Evolutionary conservation across 2,888 invertebrate genomes (phyloP), one percentile per base, ranked within the genome.

Genomic region (Diloba caeruleocephala): DNA sequence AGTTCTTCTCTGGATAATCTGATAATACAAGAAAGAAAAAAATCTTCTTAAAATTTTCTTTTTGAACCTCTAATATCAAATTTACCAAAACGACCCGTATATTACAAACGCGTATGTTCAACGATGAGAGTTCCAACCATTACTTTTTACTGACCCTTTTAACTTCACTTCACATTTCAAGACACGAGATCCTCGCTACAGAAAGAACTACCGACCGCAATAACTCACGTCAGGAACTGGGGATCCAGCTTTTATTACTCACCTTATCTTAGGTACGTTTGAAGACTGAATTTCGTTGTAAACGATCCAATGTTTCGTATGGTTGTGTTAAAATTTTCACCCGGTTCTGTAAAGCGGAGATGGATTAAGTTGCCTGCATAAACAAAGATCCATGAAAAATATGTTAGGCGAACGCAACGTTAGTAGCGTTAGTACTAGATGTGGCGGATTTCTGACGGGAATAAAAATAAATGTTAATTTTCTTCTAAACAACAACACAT

Each of bases 101-200:
- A n/a, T 38, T 32, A 43, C 26, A 39, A 41, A 2, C 37, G 51
- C 45, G 15, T 62, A 62, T 43, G 62, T 37, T 62, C 39, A 26
- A 15, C 56, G 56, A 60, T 61, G 57, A 67, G 61, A 60, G 50
- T 58, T 54, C 58, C 45, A 52, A 41, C 61, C 74, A 71, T 75
- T 75, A 67, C 60, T 73, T 76, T 76, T 72, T 72, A 76, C 74
- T 59, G 61, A 68, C 73, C 73, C 76, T 69, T 67, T 70, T 66
- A 71, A 65, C 67, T 74, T 72, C 60, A 68, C 53, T 72, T 67
- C 70, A 65, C 58, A 64, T 66, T 68, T 63, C 62, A 58, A 58
- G 59, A 55, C 70, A 65, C 55, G 65, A 71, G 65, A 65, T 56
- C 55, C 61, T 19, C 44, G 61, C 48, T 66, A 71, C 66, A 65